phyloP scores from a whole-genome alignment of 2,113 vertebrate genomes.

The Clarias macrocephalus region DNA sequence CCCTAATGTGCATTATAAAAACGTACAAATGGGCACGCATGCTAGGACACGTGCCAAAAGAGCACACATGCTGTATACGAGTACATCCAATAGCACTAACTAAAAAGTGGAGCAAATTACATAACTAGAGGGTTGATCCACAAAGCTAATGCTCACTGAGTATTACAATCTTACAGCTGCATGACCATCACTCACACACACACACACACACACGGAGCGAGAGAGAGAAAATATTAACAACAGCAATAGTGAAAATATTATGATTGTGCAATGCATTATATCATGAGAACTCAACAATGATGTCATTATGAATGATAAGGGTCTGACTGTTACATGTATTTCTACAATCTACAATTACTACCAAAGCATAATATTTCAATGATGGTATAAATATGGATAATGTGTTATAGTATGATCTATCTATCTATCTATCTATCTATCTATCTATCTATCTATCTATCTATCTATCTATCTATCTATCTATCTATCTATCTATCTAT shows the following conservation, averaged over 20 bases:
- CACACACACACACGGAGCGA: background rate
- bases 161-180: constrained; percentile 34
- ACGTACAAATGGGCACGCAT: constrained; percentile 44
- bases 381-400: background rate
- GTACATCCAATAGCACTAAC: constrained; percentile 68
- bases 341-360: too few relatives aligned
- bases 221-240: background rate
- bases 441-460: too few relatives aligned
- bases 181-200: constrained; percentile 1
- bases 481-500: background rate
- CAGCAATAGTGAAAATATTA: too few relatives aligned
- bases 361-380: background rate
- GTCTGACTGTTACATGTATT: background rate
- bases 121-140: constrained; percentile 61
- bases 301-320: background rate
- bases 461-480: too few relatives aligned
- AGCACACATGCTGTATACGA: constrained; percentile 47
- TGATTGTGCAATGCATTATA: background rate
- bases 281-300: background rate
- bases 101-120: constrained; percentile 67
- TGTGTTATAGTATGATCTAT: background rate
- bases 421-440: too few relatives aligned
- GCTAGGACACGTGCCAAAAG: constrained; percentile 41
- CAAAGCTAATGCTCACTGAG: constrained; percentile 50
- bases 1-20: constrained; percentile 52